Evolutionary conservation across 2,113 vertebrate genomes (phyloP).

Genomic region (Rattus norvegicus): GRCr8 NC_086023.1:76623001-76623500

Average conservation of each 20-base stretch:
- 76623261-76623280: neutral
- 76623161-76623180: neutral
- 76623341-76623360: neutral
- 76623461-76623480: neutral
- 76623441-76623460: neutral
- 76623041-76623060: neutral
- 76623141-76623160: neutral
- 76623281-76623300: accelerated
- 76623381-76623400: neutral
- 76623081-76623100: neutral
- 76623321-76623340: neutral
- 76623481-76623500: neutral
- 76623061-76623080: neutral
- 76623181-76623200: neutral
- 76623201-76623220: neutral
- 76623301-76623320: neutral
- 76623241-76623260: accelerated
- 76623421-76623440: neutral
- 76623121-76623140: neutral
- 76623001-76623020: neutral
- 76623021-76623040: neutral
- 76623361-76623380: neutral
- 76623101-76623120: neutral
- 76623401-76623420: neutral
- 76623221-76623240: neutral